These are phyloP conservation scores for Drusus annulatus DNA, from an alignment of 1,140 invertebrate species.

Conservation along the genomic window DNA sequence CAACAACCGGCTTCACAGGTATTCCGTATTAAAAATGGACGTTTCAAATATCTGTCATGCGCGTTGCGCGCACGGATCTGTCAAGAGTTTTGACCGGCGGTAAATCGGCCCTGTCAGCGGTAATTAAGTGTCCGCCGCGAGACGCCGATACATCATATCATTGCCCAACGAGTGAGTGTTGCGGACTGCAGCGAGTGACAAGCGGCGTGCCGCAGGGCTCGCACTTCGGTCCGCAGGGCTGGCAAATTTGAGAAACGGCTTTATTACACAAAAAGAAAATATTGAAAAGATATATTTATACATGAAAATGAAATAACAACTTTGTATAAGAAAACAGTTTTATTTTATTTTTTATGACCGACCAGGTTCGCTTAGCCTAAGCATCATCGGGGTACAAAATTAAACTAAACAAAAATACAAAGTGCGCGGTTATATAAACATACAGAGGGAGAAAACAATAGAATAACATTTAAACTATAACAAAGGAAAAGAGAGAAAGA, in stretches of 20 bases:
- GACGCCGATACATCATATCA: slow-evolving; percentile 36
- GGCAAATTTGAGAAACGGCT: background rate
- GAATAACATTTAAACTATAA: no score
- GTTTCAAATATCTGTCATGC: slow-evolving; percentile 39
- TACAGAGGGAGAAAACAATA: no score
- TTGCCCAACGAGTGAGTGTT: slow-evolving; percentile 35
- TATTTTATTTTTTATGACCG: no score
- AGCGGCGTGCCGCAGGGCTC: background rate
- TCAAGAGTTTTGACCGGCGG: slow-evolving; percentile 42
- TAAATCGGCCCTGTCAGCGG: slow-evolving; percentile 41
- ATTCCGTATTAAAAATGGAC: slow-evolving; percentile 33
- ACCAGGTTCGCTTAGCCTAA: no score
- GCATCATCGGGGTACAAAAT: no score
- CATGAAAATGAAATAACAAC: no score
- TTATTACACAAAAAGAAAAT: no score
- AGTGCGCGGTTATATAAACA: no score
- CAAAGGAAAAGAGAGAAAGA: no score
- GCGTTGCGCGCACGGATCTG: slow-evolving; percentile 26
- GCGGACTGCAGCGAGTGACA: slow-evolving; percentile 26
- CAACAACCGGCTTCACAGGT: slow-evolving; percentile 32
- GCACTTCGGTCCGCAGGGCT: background rate
- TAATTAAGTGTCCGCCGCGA: slow-evolving; percentile 40
- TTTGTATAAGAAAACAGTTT: no score
- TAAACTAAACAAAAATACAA: no score
- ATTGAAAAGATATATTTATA: no score